Evolutionary conservation across 2,888 invertebrate genomes (phyloP).

Genomic region (Apodemia duryi): DNA sequence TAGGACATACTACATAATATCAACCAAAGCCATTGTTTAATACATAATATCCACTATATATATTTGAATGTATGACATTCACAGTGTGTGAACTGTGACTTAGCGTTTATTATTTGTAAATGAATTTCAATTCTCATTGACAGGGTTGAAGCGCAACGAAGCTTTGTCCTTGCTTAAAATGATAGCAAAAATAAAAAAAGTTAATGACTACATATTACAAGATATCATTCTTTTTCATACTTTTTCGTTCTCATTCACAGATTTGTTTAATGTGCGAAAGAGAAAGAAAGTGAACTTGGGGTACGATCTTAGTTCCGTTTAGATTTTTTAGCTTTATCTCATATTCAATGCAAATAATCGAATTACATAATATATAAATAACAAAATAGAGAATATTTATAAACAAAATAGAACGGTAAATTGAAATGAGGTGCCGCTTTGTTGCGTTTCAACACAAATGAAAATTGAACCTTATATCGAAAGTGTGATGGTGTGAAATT

Average conservation of each 20-base stretch:
- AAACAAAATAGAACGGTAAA: not conserved
- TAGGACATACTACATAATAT: not conserved
- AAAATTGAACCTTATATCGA: not conserved
- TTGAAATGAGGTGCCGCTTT: not conserved
- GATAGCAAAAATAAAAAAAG: not conserved
- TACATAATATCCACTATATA: not conserved
- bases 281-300: not conserved
- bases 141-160: not conserved
- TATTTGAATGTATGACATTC: not conserved
- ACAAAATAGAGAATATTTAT: not conserved
- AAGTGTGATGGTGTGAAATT: slow-evolving; percentile 5
- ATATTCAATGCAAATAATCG: not conserved
- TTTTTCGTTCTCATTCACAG: not conserved
- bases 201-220: not conserved
- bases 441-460: slow-evolving; percentile 3
- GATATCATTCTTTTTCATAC: not conserved
- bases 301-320: too few species aligned
- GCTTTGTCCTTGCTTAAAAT: not conserved
- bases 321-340: not conserved
- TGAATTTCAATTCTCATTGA: not conserved
- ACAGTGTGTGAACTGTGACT: not conserved
- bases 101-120: not conserved
- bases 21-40: not conserved
- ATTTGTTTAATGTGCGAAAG: not conserved
- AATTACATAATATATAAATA: not conserved